Evolutionary conservation across 1,140 invertebrate species (phyloP).

Genomic region (Brachionus rubens): DNA sequence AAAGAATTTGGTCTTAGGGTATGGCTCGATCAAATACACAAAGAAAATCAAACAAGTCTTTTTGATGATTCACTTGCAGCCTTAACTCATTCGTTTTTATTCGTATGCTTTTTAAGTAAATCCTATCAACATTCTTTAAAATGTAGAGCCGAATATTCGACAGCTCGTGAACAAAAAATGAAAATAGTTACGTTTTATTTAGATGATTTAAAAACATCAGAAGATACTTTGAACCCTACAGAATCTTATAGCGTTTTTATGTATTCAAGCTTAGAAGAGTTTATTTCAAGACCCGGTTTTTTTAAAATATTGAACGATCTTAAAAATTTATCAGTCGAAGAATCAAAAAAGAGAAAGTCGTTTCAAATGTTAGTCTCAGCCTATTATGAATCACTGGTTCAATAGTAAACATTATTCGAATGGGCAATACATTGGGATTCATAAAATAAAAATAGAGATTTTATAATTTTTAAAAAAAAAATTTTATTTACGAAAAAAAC

Average conservation of each 20-base stretch:
- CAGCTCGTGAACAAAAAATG: conserved; percentile 11
- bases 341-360: not conserved
- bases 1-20: not conserved
- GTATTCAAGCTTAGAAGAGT: not conserved
- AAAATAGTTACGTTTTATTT: not conserved
- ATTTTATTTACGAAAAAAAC: too few relatives aligned
- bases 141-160: conserved; percentile 17
- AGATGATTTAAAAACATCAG: not conserved
- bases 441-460: too few relatives aligned
- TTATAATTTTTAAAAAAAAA: too few relatives aligned
- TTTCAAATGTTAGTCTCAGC: not conserved
- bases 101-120: conserved; percentile 23
- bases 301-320: not conserved
- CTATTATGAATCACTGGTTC: not conserved
- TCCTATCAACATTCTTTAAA: not conserved
- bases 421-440: too few relatives aligned
- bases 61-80: conserved; percentile 6
- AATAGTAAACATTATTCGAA: too few relatives aligned
- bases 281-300: not conserved
- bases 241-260: too few relatives aligned
- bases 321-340: not conserved
- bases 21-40: not conserved
- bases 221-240: too few relatives aligned
- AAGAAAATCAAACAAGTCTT: not conserved
- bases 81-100: not conserved